Evolutionary conservation across 2,888 invertebrate species (phyloP), one percentile per base, ranked within the genome.

Genomic region (Xestoiulus laeticollis): DNA sequence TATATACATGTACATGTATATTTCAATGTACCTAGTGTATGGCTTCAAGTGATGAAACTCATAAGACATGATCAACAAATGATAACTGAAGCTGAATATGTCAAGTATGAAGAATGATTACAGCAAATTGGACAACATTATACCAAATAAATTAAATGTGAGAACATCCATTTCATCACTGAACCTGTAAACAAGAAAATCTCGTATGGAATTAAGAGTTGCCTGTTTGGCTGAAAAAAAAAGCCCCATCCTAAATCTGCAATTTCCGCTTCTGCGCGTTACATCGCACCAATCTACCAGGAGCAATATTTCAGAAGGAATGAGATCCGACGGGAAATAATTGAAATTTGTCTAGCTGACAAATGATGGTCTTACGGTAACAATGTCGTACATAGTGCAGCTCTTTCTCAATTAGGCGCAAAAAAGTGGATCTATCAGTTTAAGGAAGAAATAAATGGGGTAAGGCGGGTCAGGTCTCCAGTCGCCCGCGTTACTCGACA

Each of bases 261-360:
- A 78, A 78, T 78, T 78, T 78, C 30, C 30, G 14, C 78, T 30
- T 8, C 78, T 30, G 78, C 68, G 22, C 68, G 68, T 68, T n/a
- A 12, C 26, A 26, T 26, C 26, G 14, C 78, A 30, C 78, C 30
- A 30, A 30, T 78, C 78, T 78, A 30, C 30, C 78, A 78, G 78
- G 78, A 78, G 12, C 78, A 78, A 30, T 30, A 78, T 78, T 12
- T 78, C 78, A 78, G 14, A 30, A 26, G 2, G 30, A 78, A 78
- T 78, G 78, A 30, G 78, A 30, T 78, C 78, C 30, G 78, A 78
- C 78, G 78, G 78, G 30, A 78, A 30, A 78, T 78, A 78, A 78
- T 78, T 78, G 78, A 78, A 78, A 78, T 78, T 78, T 78, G 78
- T 78, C 78, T 78, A 26, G 78, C 78, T 78, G 78, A 78, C 78